Conservation (phyloP, 2,797 vertebrate species). For the Cygnus olor region DNA sequence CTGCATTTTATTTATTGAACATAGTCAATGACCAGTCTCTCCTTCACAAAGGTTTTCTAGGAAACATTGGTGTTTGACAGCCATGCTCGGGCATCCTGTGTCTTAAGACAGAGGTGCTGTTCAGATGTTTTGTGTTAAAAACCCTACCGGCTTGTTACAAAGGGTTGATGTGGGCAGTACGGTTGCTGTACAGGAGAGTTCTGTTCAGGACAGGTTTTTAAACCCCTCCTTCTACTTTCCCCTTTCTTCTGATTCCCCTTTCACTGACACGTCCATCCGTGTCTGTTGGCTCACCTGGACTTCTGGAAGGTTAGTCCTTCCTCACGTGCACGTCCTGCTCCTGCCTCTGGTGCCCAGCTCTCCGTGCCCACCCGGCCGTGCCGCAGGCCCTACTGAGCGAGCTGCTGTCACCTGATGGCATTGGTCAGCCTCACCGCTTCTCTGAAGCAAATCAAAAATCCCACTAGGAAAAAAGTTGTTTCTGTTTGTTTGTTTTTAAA, state of each 20-base stretch:
- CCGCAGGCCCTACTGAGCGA: rapidly evolving
- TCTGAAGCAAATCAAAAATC: background rate
- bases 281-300: background rate
- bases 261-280: background rate
- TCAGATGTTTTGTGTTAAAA: rapidly evolving
- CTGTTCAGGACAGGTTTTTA: background rate
- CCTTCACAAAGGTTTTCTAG: slow-evolving; percentile 26
- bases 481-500: background rate
- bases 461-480: background rate
- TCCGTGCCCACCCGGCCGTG: background rate
- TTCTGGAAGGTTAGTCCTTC: background rate
- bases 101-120: background rate
- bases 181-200: background rate
- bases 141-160: rapidly evolving
- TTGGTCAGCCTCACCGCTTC: background rate
- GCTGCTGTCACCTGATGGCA: background rate
- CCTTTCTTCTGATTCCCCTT: background rate
- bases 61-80: background rate
- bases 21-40: slow-evolving; percentile 71
- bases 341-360: rapidly evolving
- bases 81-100: background rate
- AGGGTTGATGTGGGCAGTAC: background rate
- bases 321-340: background rate
- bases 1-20: slow-evolving; percentile 75
- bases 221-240: background rate